phyloP scores from a whole-genome alignment of 2,888 invertebrate genomes.

The Pantelozetes paolii region DNA sequence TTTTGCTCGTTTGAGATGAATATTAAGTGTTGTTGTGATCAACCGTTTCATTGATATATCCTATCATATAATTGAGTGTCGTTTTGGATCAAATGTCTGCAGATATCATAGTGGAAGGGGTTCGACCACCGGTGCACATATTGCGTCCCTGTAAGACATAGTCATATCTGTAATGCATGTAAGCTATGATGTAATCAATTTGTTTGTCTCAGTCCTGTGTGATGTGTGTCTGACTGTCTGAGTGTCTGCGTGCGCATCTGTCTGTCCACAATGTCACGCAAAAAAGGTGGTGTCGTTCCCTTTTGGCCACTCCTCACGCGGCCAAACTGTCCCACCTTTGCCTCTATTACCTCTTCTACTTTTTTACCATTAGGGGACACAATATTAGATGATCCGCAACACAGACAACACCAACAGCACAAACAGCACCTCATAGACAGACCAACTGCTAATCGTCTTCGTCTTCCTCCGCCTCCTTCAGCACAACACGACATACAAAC shows the following conservation, averaged over 20 bases:
- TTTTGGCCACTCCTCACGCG: constrained; percentile 28
- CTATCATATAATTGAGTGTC: not conserved
- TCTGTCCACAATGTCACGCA: constrained; percentile 24
- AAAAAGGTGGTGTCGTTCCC: constrained; percentile 30
- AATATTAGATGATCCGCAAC: constrained; percentile 22
- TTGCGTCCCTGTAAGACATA: constrained; percentile 30
- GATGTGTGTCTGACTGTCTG: constrained; percentile 30
- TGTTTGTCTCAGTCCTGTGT: not conserved
- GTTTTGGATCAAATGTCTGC: constrained; percentile 11
- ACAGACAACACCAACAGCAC: not conserved
- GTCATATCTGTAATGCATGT: not conserved
- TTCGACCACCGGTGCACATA: constrained; percentile 11
- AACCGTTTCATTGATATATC: not conserved
- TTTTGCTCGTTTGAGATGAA: not conserved
- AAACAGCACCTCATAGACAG: not conserved
- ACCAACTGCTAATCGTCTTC: constrained; percentile 1
- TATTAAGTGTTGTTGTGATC: not conserved
- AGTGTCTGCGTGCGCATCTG: constrained; percentile 14
- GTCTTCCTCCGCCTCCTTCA: constrained; percentile 12
- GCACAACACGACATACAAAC: constrained; percentile 24
- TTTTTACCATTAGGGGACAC: constrained; percentile 27
- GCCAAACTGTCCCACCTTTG: constrained; percentile 33
- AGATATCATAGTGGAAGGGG: constrained; percentile 13
- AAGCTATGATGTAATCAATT: constrained; percentile 28
- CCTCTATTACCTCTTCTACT: constrained; percentile 25